Evolutionary conservation across 2,797 vertebrate genomes (phyloP).

Genomic region (Oreochromis mossambicus): DNA sequence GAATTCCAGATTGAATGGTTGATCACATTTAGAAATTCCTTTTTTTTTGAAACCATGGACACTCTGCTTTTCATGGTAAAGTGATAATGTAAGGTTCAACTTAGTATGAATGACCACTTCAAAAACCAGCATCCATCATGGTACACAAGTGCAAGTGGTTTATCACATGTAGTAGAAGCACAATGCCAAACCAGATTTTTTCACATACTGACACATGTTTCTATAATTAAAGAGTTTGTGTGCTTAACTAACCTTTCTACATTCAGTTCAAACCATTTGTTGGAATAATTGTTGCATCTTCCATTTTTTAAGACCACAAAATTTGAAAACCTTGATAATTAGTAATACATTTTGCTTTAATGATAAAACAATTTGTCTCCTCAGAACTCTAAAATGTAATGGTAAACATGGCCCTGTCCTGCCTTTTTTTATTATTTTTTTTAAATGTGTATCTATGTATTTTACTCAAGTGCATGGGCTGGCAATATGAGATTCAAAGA

Average conservation of each 20-base stretch:
- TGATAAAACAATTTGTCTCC: neutral
- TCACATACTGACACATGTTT: neutral
- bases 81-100: neutral
- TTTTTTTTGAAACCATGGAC: neutral
- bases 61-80: neutral
- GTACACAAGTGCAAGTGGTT: neutral
- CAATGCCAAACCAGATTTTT: neutral
- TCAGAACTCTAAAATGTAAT: neutral
- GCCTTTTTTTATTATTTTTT: neutral
- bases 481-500: neutral
- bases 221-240: neutral
- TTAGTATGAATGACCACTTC: neutral
- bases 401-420: neutral
- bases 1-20: neutral
- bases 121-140: neutral
- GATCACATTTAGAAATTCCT: neutral
- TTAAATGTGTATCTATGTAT: neutral
- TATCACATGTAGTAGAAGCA: neutral
- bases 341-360: neutral
- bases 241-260: neutral
- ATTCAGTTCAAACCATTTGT: neutral
- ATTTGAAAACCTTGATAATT: neutral
- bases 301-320: neutral
- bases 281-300: neutral
- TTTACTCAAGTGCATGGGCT: neutral